These are phyloP conservation scores for Pampusana beccarii DNA, from an alignment of 2,113 vertebrate species.

Conservation along the genomic window DNA sequence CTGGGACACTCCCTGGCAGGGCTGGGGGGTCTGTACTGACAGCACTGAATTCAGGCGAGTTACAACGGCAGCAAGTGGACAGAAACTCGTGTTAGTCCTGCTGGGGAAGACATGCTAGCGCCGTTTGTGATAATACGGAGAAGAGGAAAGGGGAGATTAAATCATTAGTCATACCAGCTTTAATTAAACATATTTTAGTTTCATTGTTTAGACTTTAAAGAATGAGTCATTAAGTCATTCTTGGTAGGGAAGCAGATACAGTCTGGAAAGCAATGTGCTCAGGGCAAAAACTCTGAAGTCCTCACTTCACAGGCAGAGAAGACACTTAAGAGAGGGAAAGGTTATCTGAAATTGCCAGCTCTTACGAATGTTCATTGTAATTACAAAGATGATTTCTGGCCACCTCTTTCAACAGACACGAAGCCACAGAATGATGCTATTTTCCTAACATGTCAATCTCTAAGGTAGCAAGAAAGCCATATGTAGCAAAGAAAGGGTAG, in stretches of 20 bases:
- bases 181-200: not conserved
- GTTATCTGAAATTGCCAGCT: not conserved
- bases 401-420: not conserved
- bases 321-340: not conserved
- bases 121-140: not conserved
- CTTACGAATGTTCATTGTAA: not conserved
- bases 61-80: not conserved
- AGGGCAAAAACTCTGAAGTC: not conserved
- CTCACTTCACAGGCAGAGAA: not conserved
- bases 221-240: not conserved
- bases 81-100: not conserved
- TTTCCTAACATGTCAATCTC: not conserved
- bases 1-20: not conserved
- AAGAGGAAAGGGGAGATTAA: not conserved
- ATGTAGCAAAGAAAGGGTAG: not conserved
- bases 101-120: not conserved
- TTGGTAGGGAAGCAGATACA: not conserved
- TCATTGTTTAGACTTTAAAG: not conserved
- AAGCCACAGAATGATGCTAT: not conserved
- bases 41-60: not conserved
- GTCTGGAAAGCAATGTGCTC: not conserved
- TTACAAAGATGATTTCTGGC: not conserved
- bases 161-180: not conserved
- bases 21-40: not conserved
- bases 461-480: not conserved